Evolutionary conservation across 2,113 vertebrate genomes (phyloP).

Genomic region (Naja naja): DNA sequence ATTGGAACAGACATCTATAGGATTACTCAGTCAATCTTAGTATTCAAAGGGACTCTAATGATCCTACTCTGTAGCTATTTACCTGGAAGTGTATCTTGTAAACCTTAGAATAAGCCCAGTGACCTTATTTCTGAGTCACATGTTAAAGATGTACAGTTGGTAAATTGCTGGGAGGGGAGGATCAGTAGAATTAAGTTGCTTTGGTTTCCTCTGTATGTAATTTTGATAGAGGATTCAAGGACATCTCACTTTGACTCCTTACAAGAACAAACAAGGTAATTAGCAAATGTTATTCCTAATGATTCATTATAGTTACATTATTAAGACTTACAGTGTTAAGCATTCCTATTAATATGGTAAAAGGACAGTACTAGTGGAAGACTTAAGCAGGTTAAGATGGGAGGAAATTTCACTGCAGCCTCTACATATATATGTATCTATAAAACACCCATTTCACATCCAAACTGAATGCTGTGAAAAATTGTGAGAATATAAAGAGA

Average conservation of each 20-base stretch:
- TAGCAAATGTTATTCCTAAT: not conserved
- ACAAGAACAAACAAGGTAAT: not conserved
- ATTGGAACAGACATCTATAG: not conserved
- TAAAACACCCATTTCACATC: not conserved
- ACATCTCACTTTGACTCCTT: not conserved
- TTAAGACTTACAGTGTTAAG: constrained; percentile 4
- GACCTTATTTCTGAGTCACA: not conserved
- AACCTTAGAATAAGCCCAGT: not conserved
- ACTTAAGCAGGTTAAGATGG: not conserved
- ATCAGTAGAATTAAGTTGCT: not conserved
- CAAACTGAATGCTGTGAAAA: not conserved
- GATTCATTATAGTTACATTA: constrained; percentile 4
- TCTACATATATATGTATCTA: not conserved
- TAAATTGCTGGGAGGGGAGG: not conserved
- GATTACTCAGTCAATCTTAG: not conserved
- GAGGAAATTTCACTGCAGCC: not conserved
- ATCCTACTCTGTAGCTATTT: not conserved
- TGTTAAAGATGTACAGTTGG: not conserved
- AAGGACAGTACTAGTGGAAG: not conserved
- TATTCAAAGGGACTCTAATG: not conserved
- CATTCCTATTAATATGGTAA: not conserved
- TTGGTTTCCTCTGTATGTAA: not conserved
- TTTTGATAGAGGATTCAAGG: not conserved
- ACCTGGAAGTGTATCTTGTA: not conserved
- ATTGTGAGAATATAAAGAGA: not conserved